A percentile compares a stretch with the other conserved stretches of the same genome.
These are phyloP conservation scores for Macrotis lagotis DNA, from an alignment of 2,113 vertebrate genomes.

Conservation along the genomic window DNA sequence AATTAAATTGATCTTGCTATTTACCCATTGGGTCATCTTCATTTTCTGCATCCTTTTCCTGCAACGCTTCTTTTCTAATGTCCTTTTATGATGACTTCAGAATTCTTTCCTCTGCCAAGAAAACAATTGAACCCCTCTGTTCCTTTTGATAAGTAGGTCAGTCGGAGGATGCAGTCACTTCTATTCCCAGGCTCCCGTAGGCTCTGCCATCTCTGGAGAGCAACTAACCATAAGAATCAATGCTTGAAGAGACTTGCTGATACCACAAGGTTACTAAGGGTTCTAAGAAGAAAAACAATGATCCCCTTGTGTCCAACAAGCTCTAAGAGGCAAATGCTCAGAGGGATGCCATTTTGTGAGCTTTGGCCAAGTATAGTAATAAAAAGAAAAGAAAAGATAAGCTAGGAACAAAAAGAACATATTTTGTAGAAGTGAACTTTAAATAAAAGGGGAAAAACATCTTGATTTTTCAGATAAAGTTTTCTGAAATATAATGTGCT, in stretches of 20 bases:
- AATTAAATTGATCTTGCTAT: conserved; percentile 24
- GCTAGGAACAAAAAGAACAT: neutral
- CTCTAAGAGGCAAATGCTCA: neutral
- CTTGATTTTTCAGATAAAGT: neutral
- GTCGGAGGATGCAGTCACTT: neutral
- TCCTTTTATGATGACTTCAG: neutral
- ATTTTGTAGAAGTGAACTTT: neutral
- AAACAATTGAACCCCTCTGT: neutral
- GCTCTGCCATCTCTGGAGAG: conserved; percentile 4
- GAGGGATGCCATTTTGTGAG: neutral
- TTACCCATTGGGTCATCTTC: conserved; percentile 13
- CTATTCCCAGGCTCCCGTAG: neutral
- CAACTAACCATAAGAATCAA: conserved; percentile 28
- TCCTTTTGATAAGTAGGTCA: conserved; percentile 13
- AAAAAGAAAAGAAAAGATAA: neutral
- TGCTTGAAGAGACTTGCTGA: neutral
- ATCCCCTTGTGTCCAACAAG: neutral
- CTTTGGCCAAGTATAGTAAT: neutral
- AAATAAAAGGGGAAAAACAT: neutral
- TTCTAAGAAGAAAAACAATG: conserved; percentile 8
- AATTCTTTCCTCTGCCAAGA: neutral
- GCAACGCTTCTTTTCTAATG: neutral
- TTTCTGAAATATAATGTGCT: neutral
- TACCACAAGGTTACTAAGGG: neutral
- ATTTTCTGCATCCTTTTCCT: neutral